These are phyloP conservation scores for Varecia variegata DNA, from an alignment of 2,797 vertebrate genomes.

Conservation along the genomic window DNA sequence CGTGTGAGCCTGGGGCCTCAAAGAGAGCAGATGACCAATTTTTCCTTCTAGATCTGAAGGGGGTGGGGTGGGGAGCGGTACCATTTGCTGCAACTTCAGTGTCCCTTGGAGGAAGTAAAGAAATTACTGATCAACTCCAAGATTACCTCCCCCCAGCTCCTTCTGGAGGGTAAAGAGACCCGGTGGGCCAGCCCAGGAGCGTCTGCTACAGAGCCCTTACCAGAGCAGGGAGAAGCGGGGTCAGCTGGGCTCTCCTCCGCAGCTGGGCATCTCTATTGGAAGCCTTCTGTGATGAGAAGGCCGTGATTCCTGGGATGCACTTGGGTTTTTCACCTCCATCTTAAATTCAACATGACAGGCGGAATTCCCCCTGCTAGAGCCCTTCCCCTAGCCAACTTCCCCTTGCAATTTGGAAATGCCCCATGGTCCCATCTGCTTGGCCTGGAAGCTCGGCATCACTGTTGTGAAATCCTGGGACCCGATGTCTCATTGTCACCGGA, in stretches of 20 bases:
- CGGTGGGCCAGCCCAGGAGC: neutral
- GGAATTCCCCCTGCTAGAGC: neutral
- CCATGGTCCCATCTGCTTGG: constrained; percentile 1
- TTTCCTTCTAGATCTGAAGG: neutral
- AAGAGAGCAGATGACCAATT: constrained; percentile 25
- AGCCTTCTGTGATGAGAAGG: neutral
- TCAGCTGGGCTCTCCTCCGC: neutral
- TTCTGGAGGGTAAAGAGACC: neutral
- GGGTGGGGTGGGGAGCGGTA: neutral
- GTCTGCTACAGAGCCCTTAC: neutral
- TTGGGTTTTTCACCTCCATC: neutral
- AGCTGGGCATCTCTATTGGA: neutral
- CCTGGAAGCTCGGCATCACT: neutral
- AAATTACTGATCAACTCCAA: neutral
- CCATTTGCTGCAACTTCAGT: neutral
- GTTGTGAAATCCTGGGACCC: neutral
- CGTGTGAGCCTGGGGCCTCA: neutral
- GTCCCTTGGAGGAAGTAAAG: neutral
- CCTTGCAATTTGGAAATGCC: constrained; percentile 63
- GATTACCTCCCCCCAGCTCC: neutral
- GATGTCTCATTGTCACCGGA: constrained; percentile 62
- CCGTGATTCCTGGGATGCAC: neutral
- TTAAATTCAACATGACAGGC: neutral
- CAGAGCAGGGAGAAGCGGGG: neutral
- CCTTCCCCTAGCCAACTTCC: constrained; percentile 30